Conservation (phyloP, 2,888 invertebrate species). For the Tipula unca region DNA sequence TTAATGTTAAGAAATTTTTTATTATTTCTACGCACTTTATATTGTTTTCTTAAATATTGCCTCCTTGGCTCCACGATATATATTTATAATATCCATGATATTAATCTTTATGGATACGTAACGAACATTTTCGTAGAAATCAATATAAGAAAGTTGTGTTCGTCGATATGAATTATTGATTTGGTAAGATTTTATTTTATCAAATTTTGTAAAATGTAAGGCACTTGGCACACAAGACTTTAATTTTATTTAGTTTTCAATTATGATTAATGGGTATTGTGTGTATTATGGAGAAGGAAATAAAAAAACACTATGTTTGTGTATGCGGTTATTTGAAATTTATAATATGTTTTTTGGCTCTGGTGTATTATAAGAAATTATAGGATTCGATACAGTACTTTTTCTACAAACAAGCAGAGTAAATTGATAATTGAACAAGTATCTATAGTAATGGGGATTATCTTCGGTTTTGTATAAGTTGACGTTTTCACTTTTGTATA, state of each 20-base stretch:
- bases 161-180: background rate
- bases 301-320: background rate
- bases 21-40: background rate
- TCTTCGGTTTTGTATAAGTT: too few species aligned
- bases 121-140: background rate
- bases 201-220: background rate
- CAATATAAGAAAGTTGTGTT: background rate
- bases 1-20: background rate
- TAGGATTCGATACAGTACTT: background rate
- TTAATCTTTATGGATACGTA: background rate
- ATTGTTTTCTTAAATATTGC: background rate
- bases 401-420: background rate
- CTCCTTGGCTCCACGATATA: background rate
- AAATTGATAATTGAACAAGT: background rate
- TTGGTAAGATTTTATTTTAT: background rate
- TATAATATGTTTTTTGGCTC: background rate
- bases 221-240: background rate
- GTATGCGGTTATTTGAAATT: background rate
- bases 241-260: background rate
- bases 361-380: background rate
- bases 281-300: background rate
- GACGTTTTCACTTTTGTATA: too few species aligned
- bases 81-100: background rate
- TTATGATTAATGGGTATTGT: background rate
- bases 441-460: too few species aligned